phyloP scores from a whole-genome alignment of 2,888 invertebrate species.

The Protodeltote pygarga region DNA sequence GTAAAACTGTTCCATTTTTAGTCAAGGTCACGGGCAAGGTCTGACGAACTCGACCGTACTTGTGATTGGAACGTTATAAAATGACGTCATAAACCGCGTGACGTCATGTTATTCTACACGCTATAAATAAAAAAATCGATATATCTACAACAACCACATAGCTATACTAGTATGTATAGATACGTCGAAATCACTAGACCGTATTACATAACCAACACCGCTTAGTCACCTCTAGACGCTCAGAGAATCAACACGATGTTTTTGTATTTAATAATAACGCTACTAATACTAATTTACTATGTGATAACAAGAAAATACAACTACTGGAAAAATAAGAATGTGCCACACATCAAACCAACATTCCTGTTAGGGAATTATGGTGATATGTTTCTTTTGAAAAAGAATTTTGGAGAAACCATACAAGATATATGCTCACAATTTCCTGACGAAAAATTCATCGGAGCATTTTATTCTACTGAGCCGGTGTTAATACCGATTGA shows the following conservation, averaged over 20 bases:
- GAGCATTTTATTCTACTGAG: conserved; percentile 58
- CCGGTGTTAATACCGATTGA: conserved; percentile 58
- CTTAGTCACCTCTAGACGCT: conserved; percentile 4
- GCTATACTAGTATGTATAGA: no score
- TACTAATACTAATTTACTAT: conserved; percentile 22
- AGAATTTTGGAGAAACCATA: conserved; percentile 27
- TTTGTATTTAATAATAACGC: conserved; percentile 6
- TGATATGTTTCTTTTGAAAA: conserved; percentile 45
- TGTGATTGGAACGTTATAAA: no score
- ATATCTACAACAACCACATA: no score
- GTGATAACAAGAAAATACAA: conserved; percentile 41
- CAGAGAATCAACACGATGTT: conserved; percentile 24
- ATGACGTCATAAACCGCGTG: no score
- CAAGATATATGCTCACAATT: conserved; percentile 54
- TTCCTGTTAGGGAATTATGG: conserved; percentile 57
- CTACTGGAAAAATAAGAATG: conserved; percentile 56
- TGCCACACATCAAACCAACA: conserved; percentile 44
- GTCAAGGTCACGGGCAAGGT: no score
- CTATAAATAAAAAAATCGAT: no score
- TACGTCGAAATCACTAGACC: neutral
- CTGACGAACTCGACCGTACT: no score
- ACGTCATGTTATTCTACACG: no score
- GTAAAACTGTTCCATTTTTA: no score
- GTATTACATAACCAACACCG: neutral
- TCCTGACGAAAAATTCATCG: conserved; percentile 57